Percentiles rank a stretch among this genome's conserved stretches.
These are phyloP conservation scores for Caiman crocodilus DNA, from an alignment of 2,797 vertebrate species.

Conservation along the genomic window DNA sequence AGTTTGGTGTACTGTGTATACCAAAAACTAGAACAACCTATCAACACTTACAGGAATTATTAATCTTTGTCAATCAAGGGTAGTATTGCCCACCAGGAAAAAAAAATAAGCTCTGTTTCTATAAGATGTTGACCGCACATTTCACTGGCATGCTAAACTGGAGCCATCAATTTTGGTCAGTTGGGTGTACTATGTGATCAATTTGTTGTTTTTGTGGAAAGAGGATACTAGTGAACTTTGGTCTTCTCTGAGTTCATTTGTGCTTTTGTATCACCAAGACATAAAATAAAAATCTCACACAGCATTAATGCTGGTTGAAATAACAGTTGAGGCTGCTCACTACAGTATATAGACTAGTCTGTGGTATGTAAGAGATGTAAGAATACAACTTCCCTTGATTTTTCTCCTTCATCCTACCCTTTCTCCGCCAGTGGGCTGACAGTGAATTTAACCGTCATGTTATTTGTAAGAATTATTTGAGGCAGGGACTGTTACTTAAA, in stretches of 20 bases:
- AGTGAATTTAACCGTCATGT: not conserved
- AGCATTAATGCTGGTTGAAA: not conserved
- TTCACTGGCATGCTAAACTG: not conserved
- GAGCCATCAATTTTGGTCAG: no score
- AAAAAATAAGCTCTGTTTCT: not conserved
- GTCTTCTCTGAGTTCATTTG: not conserved
- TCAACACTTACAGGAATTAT: not conserved
- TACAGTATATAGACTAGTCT: rapidly evolving
- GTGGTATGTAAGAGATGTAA: not conserved
- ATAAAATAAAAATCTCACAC: not conserved
- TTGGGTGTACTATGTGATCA: rapidly evolving
- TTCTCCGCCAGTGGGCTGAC: not conserved
- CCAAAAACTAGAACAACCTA: no score
- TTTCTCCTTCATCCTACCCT: not conserved
- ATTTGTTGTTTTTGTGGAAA: not conserved
- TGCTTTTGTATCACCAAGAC: not conserved
- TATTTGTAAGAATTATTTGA: not conserved
- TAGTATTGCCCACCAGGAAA: not conserved
- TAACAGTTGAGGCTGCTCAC: not conserved
- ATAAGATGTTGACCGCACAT: not conserved
- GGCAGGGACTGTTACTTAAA: no score
- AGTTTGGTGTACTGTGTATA: no score
- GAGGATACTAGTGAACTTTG: not conserved
- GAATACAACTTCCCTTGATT: not conserved
- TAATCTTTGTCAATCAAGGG: not conserved